Evolutionary conservation across 1,140 invertebrate genomes (phyloP), one percentile per base, ranked within the genome.

Genomic region (Lepidurus arcticus): DNA sequence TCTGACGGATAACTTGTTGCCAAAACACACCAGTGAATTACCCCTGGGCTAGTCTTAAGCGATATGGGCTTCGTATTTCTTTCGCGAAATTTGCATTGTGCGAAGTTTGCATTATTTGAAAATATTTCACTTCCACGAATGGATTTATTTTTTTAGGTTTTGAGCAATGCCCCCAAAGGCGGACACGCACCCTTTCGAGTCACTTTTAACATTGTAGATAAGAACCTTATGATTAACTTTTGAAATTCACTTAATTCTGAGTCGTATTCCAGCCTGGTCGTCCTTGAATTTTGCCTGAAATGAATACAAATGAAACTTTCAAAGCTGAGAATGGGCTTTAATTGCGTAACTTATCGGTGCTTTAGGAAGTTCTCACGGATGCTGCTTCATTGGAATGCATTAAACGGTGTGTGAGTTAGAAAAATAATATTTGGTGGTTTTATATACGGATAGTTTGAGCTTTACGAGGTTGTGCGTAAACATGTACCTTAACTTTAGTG

Each of bases 401-500:
- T 65, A n/a, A 65, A n/a, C 53, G 53, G 6, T 65, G 9, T 13
- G 21, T 10, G 10, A 6, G 1, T 21, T 13, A 5, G 53, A 65
- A 65, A 21, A 0, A 10, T 3, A 65, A 11, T 13, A 21, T 65
- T 65, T 65, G 16, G 53, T 21, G 4, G 53, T 65, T 21, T 65
- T 65, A 13, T 21, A 13, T 16, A 53, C 11, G 21, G 45, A 47
- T 4, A 65, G 53, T 65, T 65, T 4, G 53, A 65, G 53, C n/a
- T 13, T 65, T 13, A 21, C n/a, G 53, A 65, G 53, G 16, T n/a
- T 65, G 9, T n/a, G n/a, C n/a, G 53, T 21, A 5, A 21, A 65
- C 9, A 65, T 65, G 53, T 65, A 65, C 21, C 73, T 80, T 73
- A n/a, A 43, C 16, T 34, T 73, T 78, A 16, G 78, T 78, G 24